Evolutionary conservation across 1,140 invertebrate genomes (phyloP), one percentile per base, ranked within the genome.

Genomic region (Frieseomelitta varia): DNA sequence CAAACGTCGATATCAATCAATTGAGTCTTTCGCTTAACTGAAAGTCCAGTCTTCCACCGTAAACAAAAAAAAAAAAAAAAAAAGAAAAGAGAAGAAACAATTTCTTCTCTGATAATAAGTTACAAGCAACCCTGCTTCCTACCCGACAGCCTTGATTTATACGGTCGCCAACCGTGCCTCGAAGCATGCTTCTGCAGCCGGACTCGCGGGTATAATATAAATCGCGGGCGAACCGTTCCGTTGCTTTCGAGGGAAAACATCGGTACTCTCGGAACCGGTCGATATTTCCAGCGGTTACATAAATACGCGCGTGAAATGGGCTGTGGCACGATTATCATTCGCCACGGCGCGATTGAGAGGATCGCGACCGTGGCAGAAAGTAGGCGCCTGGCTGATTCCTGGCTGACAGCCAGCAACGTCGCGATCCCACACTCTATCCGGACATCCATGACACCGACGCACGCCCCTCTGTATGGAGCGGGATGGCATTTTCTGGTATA

Each of bases 371-470:
- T 73, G 81, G 73, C 88, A 65, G 82, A 90, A 90, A 90, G 83
- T 85, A 77, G 88, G 88, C 88, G 88, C 88, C 86, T 87, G 63
- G 39, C 73, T 71, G 86, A 90, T 87, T 75, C 83, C 83, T 90
- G 89, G 89, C 88, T 24, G 39, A 15, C 15, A 39, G 89, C 88
- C 89, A 90, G 82, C 75, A 77, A 65, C 73, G 75, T 30, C 61
- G 67, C 85, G 77, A 56, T 87, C 85, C 81, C 87, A 89, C 85
- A 90, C 77, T 81, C 68, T 47, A 47, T 47, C 39, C 73, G 79
- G 51, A 84, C 65, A 89, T 89, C 81, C 81, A 84, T 76, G 81
- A 83, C 39, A 47, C 39, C 39, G 39, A 47, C 39, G 6, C 39
- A 39, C 39, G 6, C 39, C 0, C 39, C 39, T 4, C 39, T 39